Percentiles rank a stretch among this genome's conserved stretches.
These are phyloP conservation scores for Narcine bancroftii DNA, from an alignment of 2,113 vertebrate species.

Conservation along the genomic window DNA sequence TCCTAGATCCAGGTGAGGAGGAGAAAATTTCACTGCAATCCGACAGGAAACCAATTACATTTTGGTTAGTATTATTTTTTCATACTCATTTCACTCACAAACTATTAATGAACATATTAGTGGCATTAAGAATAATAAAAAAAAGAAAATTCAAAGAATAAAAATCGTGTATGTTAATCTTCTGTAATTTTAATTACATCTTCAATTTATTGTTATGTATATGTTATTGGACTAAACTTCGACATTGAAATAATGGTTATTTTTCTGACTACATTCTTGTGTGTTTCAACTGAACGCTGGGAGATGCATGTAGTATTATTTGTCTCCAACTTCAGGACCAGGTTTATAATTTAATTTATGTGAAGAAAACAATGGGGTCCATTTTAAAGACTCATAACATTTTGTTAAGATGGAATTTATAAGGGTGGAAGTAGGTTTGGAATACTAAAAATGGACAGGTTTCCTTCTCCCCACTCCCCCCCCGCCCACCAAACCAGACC, in stretches of 20 bases:
- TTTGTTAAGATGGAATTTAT: not conserved
- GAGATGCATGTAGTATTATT: not conserved
- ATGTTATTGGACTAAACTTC: not conserved
- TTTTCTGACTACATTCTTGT: not conserved
- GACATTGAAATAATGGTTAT: not conserved
- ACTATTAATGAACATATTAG: not conserved
- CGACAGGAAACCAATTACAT: not conserved
- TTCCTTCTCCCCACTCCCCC: too few species aligned
- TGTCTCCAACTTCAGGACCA: not conserved
- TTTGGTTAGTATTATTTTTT: not conserved
- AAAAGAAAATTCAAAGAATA: not conserved
- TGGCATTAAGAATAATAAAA: not conserved
- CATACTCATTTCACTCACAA: not conserved
- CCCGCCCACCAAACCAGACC: too few species aligned
- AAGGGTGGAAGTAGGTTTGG: not conserved
- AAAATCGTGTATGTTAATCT: not conserved
- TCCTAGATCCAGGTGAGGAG: not conserved
- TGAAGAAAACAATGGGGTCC: not conserved
- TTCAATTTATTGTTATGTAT: not conserved
- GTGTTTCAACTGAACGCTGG: not conserved
- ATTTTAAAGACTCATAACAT: not conserved
- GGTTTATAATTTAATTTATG: not conserved
- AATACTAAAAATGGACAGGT: not conserved
- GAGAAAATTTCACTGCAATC: not conserved
- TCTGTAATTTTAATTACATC: not conserved